phyloP scores from a whole-genome alignment of 2,797 vertebrate species.

The Pteropus rufus region DNA sequence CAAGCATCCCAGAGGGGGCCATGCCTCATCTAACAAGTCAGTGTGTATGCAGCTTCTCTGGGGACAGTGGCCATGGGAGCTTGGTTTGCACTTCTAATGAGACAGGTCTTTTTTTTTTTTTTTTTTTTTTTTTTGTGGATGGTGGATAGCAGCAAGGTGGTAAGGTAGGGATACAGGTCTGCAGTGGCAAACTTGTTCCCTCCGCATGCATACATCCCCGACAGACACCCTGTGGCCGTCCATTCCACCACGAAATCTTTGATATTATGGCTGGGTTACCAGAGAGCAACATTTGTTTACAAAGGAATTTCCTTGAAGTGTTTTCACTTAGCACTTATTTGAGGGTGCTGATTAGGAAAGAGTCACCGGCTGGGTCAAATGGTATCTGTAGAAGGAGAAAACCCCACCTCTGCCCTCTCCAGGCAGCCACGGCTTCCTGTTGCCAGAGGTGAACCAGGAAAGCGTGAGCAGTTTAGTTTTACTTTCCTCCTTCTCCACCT shows the following conservation, averaged over 20 bases:
- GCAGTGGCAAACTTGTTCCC: background rate
- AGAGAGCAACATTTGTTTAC: slow-evolving; percentile 1
- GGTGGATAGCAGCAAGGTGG: background rate
- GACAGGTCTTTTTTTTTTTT: background rate
- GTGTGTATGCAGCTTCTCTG: slow-evolving; percentile 21
- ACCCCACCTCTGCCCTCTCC: background rate
- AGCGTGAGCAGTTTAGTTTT: background rate
- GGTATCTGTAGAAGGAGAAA: background rate
- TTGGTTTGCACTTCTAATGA: slow-evolving; percentile 53
- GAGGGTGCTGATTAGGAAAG: background rate
- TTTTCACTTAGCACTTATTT: background rate
- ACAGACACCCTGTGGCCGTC: too few relatives aligned
- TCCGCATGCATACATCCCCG: background rate
- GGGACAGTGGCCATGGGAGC: slow-evolving; percentile 40
- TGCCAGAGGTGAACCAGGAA: background rate
- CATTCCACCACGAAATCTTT: background rate
- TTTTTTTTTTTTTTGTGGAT: too few relatives aligned
- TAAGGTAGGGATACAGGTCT: background rate
- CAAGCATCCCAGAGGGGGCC: slow-evolving; percentile 55
- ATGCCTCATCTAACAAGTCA: slow-evolving; percentile 55
- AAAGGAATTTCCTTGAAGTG: slow-evolving; percentile 24
- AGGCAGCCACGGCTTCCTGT: background rate
- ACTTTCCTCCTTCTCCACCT: background rate
- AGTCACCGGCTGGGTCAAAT: background rate
- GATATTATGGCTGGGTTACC: background rate